Conservation (phyloP, 2,113 vertebrate species). For the Hyperopisus bebe region DNA sequence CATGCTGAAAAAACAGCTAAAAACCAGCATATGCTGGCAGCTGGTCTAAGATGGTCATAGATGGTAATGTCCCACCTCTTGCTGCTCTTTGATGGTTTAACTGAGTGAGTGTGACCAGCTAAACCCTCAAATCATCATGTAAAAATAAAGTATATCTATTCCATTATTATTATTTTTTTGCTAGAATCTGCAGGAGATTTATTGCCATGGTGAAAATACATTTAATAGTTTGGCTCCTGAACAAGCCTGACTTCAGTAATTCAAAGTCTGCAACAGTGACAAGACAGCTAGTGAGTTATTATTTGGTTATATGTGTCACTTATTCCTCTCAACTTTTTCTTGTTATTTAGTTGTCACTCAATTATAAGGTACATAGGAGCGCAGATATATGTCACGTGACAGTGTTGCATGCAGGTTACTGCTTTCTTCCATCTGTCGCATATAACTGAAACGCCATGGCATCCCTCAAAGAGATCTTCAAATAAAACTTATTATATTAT, state of each 20-base stretch:
- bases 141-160: neutral
- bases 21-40: neutral
- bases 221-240: neutral
- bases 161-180: neutral
- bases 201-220: neutral
- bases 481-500: neutral
- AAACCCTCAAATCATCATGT: no score
- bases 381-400: neutral
- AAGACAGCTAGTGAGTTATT: neutral
- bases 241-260: neutral
- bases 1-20: neutral
- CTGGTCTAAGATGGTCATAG: neutral
- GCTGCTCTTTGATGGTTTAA: neutral
- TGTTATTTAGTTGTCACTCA: neutral
- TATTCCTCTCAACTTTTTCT: neutral
- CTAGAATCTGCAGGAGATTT: neutral
- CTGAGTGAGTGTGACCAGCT: neutral
- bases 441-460: neutral
- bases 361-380: neutral
- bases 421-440: neutral
- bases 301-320: neutral
- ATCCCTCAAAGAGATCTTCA: neutral
- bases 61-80: neutral
- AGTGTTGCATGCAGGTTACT: neutral
- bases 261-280: neutral